Evolutionary conservation across 1,140 invertebrate genomes (phyloP).

Genomic region (Drosophila pandora): DNA sequence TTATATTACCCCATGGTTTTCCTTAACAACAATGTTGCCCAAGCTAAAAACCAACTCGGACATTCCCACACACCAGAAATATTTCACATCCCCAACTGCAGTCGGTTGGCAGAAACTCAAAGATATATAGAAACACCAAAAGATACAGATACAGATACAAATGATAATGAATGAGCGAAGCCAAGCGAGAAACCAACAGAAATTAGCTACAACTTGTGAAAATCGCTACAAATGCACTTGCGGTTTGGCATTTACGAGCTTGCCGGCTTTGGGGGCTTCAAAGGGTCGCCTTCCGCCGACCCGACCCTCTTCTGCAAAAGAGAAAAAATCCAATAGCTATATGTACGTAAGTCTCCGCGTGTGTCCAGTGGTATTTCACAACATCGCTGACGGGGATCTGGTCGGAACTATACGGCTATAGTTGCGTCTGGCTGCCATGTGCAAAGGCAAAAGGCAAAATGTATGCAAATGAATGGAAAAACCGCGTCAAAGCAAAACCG

Average conservation of each 20-base stretch:
- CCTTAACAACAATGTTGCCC: neutral
- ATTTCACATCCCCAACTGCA: conserved; percentile 67
- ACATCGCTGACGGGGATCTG: conserved; percentile 34
- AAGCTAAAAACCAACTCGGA: conserved; percentile 22
- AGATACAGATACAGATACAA: conserved; percentile 26
- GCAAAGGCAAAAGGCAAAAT: conserved; percentile 57
- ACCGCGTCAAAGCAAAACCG: conserved; percentile 77
- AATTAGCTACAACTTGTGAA: conserved; percentile 79
- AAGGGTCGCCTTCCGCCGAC: conserved; percentile 41
- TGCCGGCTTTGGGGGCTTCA: conserved; percentile 20
- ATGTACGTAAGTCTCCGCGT: conserved; percentile 22
- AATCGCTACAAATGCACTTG: conserved; percentile 79
- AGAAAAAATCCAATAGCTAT: conserved; percentile 3
- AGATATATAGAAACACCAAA: conserved; percentile 17
- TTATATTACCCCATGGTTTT: conserved; percentile 14
- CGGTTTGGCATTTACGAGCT: conserved; percentile 75
- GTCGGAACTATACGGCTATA: conserved; percentile 16
- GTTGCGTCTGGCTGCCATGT: conserved; percentile 68
- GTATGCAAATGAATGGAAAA: conserved; percentile 80
- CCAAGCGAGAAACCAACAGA: conserved; percentile 73
- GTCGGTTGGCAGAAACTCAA: conserved; percentile 6
- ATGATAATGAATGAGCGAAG: conserved; percentile 57
- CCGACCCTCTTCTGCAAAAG: conserved; percentile 3
- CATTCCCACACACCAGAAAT: conserved; percentile 72
- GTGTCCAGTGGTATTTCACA: conserved; percentile 66